These are phyloP conservation scores for Listronotus bonariensis DNA, from an alignment of 1,140 invertebrate genomes.

Conservation along the genomic window DNA sequence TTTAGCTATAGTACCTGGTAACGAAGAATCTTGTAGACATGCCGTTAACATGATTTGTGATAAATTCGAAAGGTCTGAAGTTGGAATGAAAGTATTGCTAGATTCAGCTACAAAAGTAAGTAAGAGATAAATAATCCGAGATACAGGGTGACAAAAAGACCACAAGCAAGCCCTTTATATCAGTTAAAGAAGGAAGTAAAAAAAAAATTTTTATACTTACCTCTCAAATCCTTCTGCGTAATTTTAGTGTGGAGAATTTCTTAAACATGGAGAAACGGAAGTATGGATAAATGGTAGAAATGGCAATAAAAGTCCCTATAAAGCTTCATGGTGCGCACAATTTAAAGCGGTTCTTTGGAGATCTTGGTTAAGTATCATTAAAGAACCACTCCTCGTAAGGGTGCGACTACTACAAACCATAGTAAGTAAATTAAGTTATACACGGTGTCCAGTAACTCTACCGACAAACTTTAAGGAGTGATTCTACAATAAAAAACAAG, in stretches of 20 bases:
- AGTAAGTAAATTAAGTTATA: slow-evolving; percentile 63
- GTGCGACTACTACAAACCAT: slow-evolving; percentile 86
- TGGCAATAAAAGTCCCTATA: slow-evolving; percentile 62
- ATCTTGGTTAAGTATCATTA: slow-evolving; percentile 83
- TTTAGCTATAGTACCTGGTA: slow-evolving; percentile 83
- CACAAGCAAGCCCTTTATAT: too few species aligned
- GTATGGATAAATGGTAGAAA: slow-evolving; percentile 31
- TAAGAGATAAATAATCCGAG: too few species aligned
- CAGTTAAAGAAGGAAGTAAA: too few species aligned
- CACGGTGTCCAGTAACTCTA: too few species aligned
- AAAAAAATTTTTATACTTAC: too few species aligned
- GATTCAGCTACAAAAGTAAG: slow-evolving; percentile 59
- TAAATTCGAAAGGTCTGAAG: slow-evolving; percentile 67
- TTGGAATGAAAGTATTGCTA: slow-evolving; percentile 62
- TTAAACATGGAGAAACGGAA: slow-evolving; percentile 26
- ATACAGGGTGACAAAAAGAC: too few species aligned
- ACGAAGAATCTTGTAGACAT: slow-evolving; percentile 74
- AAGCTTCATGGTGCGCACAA: slow-evolving; percentile 85
- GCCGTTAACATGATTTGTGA: slow-evolving; percentile 80
- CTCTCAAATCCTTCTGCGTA: neutral
- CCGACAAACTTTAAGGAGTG: too few species aligned
- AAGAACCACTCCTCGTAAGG: slow-evolving; percentile 89
- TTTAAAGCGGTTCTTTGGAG: slow-evolving; percentile 89
- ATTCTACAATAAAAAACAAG: too few species aligned
- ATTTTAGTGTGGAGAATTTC: slow-evolving; percentile 28